A percentile compares a stretch with the other conserved stretches of the same genome.
phyloP scores from a whole-genome alignment of 1,140 invertebrate species.

The Meloidogyne chitwoodi region DNA sequence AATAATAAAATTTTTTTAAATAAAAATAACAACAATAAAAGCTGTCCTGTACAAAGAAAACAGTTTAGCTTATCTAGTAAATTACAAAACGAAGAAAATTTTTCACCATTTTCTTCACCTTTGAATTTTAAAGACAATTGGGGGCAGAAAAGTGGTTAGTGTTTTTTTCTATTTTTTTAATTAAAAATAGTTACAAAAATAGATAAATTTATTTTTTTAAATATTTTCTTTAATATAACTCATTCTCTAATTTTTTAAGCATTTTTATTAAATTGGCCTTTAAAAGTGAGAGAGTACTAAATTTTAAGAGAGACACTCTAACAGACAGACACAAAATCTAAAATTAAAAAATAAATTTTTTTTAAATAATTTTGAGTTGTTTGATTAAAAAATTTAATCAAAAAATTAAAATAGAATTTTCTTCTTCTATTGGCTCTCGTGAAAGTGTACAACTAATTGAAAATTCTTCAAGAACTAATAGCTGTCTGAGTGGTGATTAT shows the following conservation, averaged over 20 bases:
- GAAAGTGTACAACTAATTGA: conserved; percentile 1
- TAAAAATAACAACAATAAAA: not conserved
- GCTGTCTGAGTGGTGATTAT: not conserved
- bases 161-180: not conserved
- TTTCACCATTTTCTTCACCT: not conserved
- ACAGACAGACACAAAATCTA: no score
- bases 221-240: no score
- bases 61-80: not conserved
- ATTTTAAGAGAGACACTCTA: no score
- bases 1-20: not conserved
- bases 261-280: no score
- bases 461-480: not conserved
- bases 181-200: no score
- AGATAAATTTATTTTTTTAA: no score
- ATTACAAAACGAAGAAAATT: not conserved
- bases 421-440: conserved; percentile 4
- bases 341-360: no score
- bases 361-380: no score
- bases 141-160: not conserved
- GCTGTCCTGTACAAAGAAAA: not conserved
- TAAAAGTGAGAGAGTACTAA: no score
- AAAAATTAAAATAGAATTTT: not conserved
- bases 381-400: not conserved
- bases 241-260: no score
- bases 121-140: not conserved